A percentile compares a stretch with the other conserved stretches of the same genome.
Evolutionary conservation across 2,797 vertebrate genomes (phyloP).

Genomic region (Tragelaphus oryx): DNA sequence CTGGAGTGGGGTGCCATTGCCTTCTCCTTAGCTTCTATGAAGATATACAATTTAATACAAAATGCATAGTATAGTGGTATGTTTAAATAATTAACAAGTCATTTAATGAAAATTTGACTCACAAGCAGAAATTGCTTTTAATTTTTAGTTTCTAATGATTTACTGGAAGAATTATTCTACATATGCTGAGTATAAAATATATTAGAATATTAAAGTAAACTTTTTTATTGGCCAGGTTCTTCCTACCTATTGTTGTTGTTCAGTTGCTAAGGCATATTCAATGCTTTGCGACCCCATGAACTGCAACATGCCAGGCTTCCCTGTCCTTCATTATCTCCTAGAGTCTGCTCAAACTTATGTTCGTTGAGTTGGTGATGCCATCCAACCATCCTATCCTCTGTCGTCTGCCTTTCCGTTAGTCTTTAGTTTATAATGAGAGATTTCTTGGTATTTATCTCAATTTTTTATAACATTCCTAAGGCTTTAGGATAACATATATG

Average conservation of each 20-base stretch:
- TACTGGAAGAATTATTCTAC: neutral
- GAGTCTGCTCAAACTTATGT: neutral
- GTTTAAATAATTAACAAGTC: neutral
- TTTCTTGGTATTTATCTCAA: neutral
- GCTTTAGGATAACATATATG: neutral
- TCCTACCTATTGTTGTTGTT: neutral
- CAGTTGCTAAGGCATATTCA: neutral
- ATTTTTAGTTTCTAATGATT: slow-evolving; percentile 10
- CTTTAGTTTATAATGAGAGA: slow-evolving; percentile 7
- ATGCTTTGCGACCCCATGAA: neutral
- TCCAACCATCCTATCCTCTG: neutral
- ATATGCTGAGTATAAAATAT: neutral
- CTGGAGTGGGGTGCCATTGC: too few relatives aligned
- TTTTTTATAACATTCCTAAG: neutral
- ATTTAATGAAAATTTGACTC: neutral
- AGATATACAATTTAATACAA: neutral
- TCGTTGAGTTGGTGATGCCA: neutral
- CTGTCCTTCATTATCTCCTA: neutral
- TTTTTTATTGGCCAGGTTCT: neutral
- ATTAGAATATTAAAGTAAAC: neutral
- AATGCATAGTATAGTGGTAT: neutral
- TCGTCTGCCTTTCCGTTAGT: neutral
- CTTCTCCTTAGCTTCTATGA: neutral
- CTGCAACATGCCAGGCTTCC: neutral
- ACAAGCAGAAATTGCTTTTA: neutral